These are phyloP conservation scores for Bradynema listronoti DNA, from an alignment of 1,140 invertebrate species.

Conservation along the genomic window DNA sequence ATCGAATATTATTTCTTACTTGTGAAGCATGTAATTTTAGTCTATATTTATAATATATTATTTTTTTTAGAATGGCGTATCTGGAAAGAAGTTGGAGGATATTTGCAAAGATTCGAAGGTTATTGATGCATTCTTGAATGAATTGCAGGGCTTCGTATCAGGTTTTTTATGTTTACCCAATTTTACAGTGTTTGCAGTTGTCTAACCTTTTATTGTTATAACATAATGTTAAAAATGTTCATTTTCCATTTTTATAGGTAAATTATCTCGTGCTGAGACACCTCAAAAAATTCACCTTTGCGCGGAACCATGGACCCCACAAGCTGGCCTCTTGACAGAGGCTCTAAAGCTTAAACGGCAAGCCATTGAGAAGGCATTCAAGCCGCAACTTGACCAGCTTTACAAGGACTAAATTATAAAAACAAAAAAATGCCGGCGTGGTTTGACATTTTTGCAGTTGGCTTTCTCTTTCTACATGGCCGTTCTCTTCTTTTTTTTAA, in stretches of 20 bases:
- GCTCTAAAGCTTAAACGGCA: conserved; percentile 93
- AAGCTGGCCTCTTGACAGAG: conserved; percentile 88
- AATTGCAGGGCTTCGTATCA: conserved; percentile 42
- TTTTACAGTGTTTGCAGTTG: conserved; percentile 4
- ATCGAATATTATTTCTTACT: conserved; percentile 2
- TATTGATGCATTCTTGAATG: conserved; percentile 42
- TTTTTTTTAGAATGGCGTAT: conserved; percentile 46
- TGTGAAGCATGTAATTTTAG: not conserved
- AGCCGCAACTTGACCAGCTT: conserved; percentile 81
- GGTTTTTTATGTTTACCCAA: conserved; percentile 23
- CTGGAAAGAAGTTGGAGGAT: conserved; percentile 36
- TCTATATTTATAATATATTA: conserved; percentile 7
- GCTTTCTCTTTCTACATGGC: too few species aligned
- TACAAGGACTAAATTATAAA: conserved; percentile 67
- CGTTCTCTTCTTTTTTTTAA: too few species aligned
- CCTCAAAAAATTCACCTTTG: conserved; percentile 81
- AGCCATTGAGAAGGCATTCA: conserved; percentile 84
- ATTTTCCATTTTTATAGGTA: conserved; percentile 38
- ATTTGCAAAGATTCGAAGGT: conserved; percentile 52
- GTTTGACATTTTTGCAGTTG: too few species aligned
- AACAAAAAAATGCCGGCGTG: too few species aligned
- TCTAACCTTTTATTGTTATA: conserved; percentile 5
- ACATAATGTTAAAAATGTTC: not conserved
- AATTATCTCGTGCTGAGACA: conserved; percentile 75
- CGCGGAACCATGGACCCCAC: conserved; percentile 85